Base-by-base conservation (phyloP, 1,140 invertebrate genomes). In the Agraylea sexmaculata region DNA sequence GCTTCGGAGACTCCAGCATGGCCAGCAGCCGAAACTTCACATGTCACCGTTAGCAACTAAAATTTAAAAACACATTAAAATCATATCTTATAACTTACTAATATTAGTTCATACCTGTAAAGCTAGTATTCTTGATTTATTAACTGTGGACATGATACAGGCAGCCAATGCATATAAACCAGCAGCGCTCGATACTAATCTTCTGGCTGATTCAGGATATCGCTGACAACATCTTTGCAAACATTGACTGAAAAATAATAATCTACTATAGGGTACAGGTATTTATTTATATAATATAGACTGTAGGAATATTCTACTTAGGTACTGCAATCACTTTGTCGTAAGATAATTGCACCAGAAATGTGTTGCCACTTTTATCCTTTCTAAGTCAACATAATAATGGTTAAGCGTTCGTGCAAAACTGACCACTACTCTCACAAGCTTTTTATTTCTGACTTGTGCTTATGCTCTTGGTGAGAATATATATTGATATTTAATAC, bases 1-100 rank as follows among this genome's bases (percentile, higher is more conserved):
- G 90, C 87, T 58, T 95, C 90, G 0, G 88, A 83, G 8, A 93
- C 83, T 41, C 82, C 76, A 0, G 73, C 72, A 59, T 88, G 84
- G 4, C 87, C 87, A 8, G 63, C 64, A 1, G 71, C 71, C 2
- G 76, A 69, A 23, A 76, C 71, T 53, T 80, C 75, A 59, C 83
- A 87, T 17, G 80, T 75, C 53, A 77, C 79, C 32, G 81, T 79
- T 13, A 87, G 62, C 23, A 87, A 60, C 77, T 87, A 69, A 1
- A 70, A 68, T 42, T 51, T 53, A 46, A 60, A 37, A 15, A 60
- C n/a, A n/a, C n/a, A n/a, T n/a, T n/a, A n/a, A n/a, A 32, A 32
- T 7, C 7, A 32, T 32, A 32, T 16, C 15, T 32, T 16, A 7
- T 7, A 11, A 7, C 31, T 8, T 8, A n/a, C 2, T 18, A n/a